Evolutionary conservation across 2,888 invertebrate species (phyloP).

Genomic region (Erebia aethiops): DNA sequence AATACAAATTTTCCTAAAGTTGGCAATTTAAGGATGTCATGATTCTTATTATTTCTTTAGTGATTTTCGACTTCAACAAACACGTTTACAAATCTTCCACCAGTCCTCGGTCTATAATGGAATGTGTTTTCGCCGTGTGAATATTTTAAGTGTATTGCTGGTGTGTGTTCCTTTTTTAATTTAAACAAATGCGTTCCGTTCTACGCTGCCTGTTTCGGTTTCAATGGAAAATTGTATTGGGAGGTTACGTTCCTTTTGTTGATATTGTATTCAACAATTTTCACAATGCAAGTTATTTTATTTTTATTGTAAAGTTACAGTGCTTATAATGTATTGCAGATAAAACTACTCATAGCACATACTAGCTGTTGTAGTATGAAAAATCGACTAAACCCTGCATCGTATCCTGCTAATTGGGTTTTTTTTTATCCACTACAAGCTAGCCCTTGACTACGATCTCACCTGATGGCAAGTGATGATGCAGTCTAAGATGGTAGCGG

Average conservation of each 20-base stretch:
- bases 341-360: neutral
- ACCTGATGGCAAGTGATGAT: no score
- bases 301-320: neutral
- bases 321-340: neutral
- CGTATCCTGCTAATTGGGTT: no score
- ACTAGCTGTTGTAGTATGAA: no score
- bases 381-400: neutral
- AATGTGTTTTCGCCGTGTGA: constrained; percentile 70
- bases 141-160: constrained; percentile 72
- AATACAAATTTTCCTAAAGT: neutral
- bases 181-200: constrained; percentile 65
- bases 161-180: constrained; percentile 64
- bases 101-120: constrained; percentile 24
- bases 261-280: constrained; percentile 30
- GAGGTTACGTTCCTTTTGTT: constrained; percentile 35
- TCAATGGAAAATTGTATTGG: constrained; percentile 45
- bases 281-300: constrained; percentile 17
- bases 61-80: neutral
- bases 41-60: neutral
- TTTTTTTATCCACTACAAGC: no score
- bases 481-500: no score
- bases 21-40: neutral
- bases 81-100: neutral
- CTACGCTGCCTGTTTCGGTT: constrained; percentile 42
- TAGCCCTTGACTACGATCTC: no score